Conservation (phyloP, 2,113 vertebrate genomes). For the Saccopteryx bilineata region DNA sequence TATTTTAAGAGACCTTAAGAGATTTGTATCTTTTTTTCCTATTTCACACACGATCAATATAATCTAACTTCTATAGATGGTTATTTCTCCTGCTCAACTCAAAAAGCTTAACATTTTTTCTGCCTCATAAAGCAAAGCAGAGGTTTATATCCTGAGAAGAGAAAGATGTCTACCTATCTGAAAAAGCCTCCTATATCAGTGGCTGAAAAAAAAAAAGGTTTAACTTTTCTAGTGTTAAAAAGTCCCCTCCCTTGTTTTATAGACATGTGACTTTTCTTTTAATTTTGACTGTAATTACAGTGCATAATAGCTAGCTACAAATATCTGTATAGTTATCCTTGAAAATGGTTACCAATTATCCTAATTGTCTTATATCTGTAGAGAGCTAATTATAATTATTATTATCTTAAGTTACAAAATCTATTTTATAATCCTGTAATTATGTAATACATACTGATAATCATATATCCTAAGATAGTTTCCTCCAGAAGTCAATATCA, state of each 20-base stretch:
- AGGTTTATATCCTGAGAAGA: too few species aligned
- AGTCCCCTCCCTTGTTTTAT: not conserved
- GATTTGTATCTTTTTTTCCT: not conserved
- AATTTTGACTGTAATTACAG: not conserved
- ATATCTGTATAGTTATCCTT: not conserved
- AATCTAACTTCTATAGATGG: not conserved
- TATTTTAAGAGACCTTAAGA: not conserved
- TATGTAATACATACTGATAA: not conserved
- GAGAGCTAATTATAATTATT: not conserved
- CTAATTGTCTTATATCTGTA: not conserved
- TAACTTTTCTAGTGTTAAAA: not conserved
- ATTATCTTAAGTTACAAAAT: not conserved
- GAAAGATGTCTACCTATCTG: too few species aligned
- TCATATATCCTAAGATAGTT: not conserved
- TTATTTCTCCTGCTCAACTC: not conserved
- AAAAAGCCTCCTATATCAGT: too few species aligned
- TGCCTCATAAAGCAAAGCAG: too few species aligned
- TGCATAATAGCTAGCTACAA: not conserved
- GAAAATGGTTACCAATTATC: not conserved
- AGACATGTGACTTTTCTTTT: slow-evolving; percentile 25
- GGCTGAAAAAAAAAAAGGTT: not conserved
- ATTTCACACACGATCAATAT: not conserved
- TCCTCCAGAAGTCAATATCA: not conserved
- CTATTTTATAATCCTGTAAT: not conserved
- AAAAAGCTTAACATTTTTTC: not conserved